Percentiles rank a stretch among this genome's conserved stretches.
phyloP scores from a whole-genome alignment of 1,140 invertebrate species.

The Aphis craccivora region DNA sequence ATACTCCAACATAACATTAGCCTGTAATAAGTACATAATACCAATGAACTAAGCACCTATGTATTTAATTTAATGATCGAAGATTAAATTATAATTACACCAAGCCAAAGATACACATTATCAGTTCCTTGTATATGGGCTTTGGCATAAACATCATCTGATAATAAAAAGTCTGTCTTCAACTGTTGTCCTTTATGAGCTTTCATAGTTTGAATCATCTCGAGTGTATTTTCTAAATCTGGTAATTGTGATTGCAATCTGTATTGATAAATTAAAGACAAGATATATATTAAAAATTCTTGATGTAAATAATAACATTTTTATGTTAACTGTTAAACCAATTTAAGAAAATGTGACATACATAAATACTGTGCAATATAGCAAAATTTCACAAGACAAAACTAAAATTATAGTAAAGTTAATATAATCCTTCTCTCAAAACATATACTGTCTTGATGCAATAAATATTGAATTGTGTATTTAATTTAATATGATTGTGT shows the following conservation, averaged over 20 bases:
- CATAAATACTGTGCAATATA: too few relatives aligned
- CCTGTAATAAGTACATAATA: conserved; percentile 66
- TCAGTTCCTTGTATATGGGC: conserved; percentile 87
- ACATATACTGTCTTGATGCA: too few relatives aligned
- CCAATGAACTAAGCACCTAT: neutral
- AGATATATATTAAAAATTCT: conserved; percentile 38
- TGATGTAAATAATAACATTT: too few relatives aligned
- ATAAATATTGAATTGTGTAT: too few relatives aligned
- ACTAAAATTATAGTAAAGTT: neutral
- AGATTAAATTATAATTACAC: conserved; percentile 68
- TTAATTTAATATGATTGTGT: too few relatives aligned
- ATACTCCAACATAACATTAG: conserved; percentile 99
- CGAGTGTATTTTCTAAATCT: conserved; percentile 88
- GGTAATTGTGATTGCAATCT: conserved; percentile 88
- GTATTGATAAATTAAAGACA: conserved; percentile 60
- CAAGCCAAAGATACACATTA: conserved; percentile 96
- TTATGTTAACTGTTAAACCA: neutral
- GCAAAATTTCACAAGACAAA: neutral
- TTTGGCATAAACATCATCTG: conserved; percentile 94
- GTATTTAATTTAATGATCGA: neutral
- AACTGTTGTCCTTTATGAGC: conserved; percentile 79
- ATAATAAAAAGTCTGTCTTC: conserved; percentile 91
- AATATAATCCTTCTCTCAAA: too few relatives aligned
- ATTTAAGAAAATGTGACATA: neutral
- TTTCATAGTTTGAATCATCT: conserved; percentile 90